Evolutionary conservation across 1,140 invertebrate species (phyloP).

Genomic region (Zaprionus camerounensis): DNA sequence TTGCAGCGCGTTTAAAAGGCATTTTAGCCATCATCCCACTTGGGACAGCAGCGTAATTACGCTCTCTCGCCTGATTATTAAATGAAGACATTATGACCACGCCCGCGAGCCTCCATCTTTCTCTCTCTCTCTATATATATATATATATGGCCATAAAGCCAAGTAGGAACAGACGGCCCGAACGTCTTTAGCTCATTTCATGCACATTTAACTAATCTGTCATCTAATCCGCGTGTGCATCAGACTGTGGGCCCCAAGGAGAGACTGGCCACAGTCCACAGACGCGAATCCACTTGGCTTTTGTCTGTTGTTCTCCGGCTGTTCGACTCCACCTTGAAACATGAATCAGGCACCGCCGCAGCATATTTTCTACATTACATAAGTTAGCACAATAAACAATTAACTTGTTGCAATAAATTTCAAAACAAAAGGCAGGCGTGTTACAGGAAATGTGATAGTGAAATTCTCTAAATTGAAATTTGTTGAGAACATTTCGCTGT

Average conservation of each 20-base stretch:
- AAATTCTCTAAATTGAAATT: constrained; percentile 55
- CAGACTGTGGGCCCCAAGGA: constrained; percentile 54
- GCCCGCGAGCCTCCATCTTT: constrained; percentile 31
- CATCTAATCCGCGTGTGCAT: constrained; percentile 73
- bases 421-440: constrained; percentile 34
- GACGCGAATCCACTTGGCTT: not conserved
- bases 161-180: constrained; percentile 53
- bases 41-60: constrained; percentile 40
- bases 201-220: constrained; percentile 80
- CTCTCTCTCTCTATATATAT: constrained; percentile 18
- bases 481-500: constrained; percentile 57
- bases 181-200: constrained; percentile 66
- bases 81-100: constrained; percentile 75
- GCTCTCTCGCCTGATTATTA: constrained; percentile 62
- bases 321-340: constrained; percentile 37
- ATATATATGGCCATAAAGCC: constrained; percentile 43
- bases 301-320: constrained; percentile 1
- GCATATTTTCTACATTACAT: constrained; percentile 43
- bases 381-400: constrained; percentile 68
- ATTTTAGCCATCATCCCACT: constrained; percentile 34
- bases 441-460: constrained; percentile 62
- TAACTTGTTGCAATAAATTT: constrained; percentile 60
- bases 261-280: constrained; percentile 17
- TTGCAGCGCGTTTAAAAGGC: constrained; percentile 48
- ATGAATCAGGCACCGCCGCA: constrained; percentile 3